Conservation (phyloP, 1,140 invertebrate genomes). For the Drosophila sechellia region DNA sequence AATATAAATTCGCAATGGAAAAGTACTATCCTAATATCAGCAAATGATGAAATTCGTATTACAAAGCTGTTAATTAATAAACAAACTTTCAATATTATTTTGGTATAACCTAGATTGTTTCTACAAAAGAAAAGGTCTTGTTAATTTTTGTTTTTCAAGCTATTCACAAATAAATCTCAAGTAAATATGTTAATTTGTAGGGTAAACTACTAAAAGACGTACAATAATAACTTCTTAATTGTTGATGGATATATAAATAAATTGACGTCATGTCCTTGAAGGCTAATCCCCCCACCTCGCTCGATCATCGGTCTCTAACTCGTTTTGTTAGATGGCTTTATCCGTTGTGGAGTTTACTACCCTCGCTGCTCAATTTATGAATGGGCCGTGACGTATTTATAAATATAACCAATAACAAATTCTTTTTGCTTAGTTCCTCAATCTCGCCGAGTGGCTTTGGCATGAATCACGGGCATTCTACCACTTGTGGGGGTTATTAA, state of each 20-base stretch:
- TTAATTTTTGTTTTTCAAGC: too few species aligned
- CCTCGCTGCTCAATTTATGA: constrained; percentile 38
- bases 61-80: neutral
- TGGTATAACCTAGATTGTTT: neutral
- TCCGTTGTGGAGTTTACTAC: constrained; percentile 26
- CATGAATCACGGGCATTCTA: constrained; percentile 32
- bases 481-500: constrained; percentile 32
- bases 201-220: neutral
- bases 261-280: constrained; percentile 26
- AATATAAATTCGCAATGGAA: neutral
- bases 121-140: neutral
- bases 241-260: constrained; percentile 4
- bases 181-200: constrained; percentile 7
- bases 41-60: constrained; percentile 7
- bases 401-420: constrained; percentile 50
- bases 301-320: constrained; percentile 9
- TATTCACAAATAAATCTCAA: neutral
- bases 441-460: constrained; percentile 17
- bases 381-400: constrained; percentile 40
- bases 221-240: neutral
- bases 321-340: constrained; percentile 30
- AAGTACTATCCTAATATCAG: neutral
- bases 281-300: constrained; percentile 8
- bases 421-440: constrained; percentile 43
- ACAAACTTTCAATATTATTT: neutral